Conservation (phyloP, 2,797 vertebrate genomes). For the Coregonus sp. region DNA sequence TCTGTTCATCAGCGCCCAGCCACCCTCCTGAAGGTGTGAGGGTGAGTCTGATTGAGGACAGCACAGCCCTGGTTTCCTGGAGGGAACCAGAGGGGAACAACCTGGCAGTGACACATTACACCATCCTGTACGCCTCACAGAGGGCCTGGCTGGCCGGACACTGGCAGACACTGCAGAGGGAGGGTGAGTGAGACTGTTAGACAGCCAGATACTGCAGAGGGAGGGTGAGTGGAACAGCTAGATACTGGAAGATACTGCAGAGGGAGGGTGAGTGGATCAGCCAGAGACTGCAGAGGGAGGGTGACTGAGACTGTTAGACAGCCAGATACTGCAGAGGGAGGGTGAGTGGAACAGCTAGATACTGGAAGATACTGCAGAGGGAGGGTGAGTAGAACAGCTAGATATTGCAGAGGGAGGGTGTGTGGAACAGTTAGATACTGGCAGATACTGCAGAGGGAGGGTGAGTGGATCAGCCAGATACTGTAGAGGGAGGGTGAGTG, state of each 20-base stretch:
- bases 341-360: too few species aligned
- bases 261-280: too few species aligned
- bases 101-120: conserved; percentile 85
- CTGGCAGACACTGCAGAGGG: conserved; percentile 81
- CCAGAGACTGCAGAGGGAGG: too few species aligned
- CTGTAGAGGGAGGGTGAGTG: too few species aligned
- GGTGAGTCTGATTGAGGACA: conserved; percentile 91
- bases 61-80: conserved; percentile 95
- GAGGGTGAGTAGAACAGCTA: conserved; percentile 48
- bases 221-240: too few species aligned
- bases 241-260: too few species aligned
- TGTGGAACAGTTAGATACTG: conserved; percentile 77
- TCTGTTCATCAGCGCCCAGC: conserved; percentile 79
- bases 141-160: conserved; percentile 86
- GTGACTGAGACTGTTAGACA: too few species aligned
- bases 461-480: conserved; percentile 65
- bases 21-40: conserved; percentile 87
- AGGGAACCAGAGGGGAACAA: conserved; percentile 85
- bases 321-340: too few species aligned
- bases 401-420: conserved; percentile 90
- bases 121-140: conserved; percentile 89
- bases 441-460: conserved; percentile 90
- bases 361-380: too few species aligned
- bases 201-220: too few species aligned
- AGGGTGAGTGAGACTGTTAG: too few species aligned